These are phyloP conservation scores for Chloebia gouldiae DNA, from an alignment of 2,113 vertebrate genomes.

Conservation along the genomic window DNA sequence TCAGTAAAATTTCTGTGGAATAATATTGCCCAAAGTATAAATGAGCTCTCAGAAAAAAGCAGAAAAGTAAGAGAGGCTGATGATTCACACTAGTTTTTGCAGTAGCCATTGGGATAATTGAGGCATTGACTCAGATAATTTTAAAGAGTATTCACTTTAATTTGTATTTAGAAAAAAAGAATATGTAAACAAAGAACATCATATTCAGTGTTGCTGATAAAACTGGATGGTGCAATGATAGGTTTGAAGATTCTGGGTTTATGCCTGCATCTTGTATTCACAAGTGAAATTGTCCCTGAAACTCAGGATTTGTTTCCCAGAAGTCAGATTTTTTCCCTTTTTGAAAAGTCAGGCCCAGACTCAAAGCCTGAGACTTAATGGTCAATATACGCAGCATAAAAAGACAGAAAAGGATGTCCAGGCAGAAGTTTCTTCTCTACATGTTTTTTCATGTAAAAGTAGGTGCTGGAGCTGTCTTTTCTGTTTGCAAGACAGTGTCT, in stretches of 20 bases:
- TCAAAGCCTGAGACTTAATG: not conserved
- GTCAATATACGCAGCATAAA: not conserved
- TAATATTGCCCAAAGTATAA: not conserved
- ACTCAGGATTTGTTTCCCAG: not conserved
- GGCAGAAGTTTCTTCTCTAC: not conserved
- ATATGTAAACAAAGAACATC: not conserved
- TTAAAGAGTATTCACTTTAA: not conserved
- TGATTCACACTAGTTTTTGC: not conserved
- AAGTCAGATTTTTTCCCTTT: not conserved
- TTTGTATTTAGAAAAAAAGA: not conserved
- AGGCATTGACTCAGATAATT: fast-evolving
- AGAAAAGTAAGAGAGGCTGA: not conserved
- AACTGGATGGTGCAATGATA: not conserved
- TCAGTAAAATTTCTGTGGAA: not conserved
- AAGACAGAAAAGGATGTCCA: not conserved
- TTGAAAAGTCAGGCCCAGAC: not conserved
- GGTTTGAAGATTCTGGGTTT: not conserved
- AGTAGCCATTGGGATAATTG: not conserved
- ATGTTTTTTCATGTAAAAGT: not conserved
- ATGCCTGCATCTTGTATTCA: not conserved
- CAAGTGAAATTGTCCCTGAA: not conserved
- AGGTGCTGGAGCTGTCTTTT: not conserved
- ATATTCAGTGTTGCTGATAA: not conserved
- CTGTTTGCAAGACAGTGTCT: not conserved
- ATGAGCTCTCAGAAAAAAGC: not conserved